These are phyloP conservation scores for Manis javanica DNA, from an alignment of 2,797 vertebrate species.

Conservation along the genomic window DNA sequence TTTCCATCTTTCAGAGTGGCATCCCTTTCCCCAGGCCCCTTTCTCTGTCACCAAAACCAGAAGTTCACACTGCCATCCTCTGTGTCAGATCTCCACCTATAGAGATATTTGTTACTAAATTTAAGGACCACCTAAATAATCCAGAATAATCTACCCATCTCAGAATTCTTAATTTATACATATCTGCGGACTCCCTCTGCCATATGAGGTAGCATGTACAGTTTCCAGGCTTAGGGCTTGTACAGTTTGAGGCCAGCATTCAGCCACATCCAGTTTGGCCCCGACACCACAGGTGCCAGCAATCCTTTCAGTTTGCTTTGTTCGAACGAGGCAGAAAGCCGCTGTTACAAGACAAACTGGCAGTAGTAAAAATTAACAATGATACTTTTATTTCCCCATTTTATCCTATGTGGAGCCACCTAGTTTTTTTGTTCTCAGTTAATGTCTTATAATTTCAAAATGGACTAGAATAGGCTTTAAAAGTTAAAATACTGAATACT, in stretches of 20 bases:
- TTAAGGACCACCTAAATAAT: not conserved
- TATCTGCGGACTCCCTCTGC: not conserved
- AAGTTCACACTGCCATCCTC: not conserved
- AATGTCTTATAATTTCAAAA: not conserved
- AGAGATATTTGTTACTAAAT: not conserved
- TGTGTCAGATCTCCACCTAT: not conserved
- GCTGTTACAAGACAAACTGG: slow-evolving; percentile 34
- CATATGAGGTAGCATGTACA: not conserved
- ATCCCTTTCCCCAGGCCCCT: not conserved
- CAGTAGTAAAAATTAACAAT: slow-evolving; percentile 49
- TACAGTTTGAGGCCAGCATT: too few species aligned
- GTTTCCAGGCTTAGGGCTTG: not conserved
- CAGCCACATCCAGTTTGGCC: not conserved
- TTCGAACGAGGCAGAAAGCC: slow-evolving; percentile 57
- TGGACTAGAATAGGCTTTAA: not conserved
- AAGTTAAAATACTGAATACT: not conserved
- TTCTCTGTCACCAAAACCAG: not conserved
- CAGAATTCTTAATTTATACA: not conserved
- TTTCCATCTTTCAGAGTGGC: not conserved
- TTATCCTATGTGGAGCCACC: not conserved
- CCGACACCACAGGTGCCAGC: not conserved
- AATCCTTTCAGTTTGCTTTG: slow-evolving; percentile 51
- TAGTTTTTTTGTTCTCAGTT: not conserved
- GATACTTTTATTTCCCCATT: slow-evolving; percentile 38
- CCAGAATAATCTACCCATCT: not conserved